These are phyloP conservation scores for Cuculus canorus DNA, from an alignment of 2,797 vertebrate genomes.

Conservation along the genomic window DNA sequence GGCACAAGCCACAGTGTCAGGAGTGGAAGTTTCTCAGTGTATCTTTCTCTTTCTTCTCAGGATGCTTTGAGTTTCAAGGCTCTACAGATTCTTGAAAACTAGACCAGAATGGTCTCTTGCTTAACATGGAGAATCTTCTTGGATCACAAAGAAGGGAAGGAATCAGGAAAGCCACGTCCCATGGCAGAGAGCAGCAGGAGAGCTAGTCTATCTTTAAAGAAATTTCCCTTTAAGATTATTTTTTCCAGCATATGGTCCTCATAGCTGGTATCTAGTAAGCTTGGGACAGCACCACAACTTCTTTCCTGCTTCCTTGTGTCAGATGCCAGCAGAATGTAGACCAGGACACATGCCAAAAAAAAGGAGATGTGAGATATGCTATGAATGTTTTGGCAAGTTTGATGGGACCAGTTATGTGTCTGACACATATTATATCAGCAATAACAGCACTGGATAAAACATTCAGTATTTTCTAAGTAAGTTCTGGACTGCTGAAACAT, in stretches of 20 bases:
- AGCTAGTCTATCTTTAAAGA: not conserved
- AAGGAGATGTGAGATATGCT: not conserved
- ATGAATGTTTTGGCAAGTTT: not conserved
- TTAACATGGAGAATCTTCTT: not conserved
- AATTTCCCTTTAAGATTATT: not conserved
- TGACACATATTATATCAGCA: not conserved
- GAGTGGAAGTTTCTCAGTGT: not conserved
- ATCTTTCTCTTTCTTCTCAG: not conserved
- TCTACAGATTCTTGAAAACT: not conserved
- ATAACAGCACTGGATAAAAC: not conserved
- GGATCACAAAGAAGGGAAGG: not conserved
- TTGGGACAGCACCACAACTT: not conserved
- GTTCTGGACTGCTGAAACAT: not conserved
- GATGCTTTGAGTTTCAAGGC: not conserved
- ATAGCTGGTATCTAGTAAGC: not conserved
- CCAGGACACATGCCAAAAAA: not conserved
- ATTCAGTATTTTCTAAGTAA: not conserved
- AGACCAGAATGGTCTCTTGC: not conserved
- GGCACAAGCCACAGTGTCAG: not conserved
- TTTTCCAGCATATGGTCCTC: not conserved
- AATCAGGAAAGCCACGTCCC: not conserved
- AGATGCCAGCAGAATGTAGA: not conserved
- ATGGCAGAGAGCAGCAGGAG: not conserved
- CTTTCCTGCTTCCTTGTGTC: not conserved
- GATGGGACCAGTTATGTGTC: not conserved